Base-by-base conservation (phyloP, 2,888 invertebrate genomes). In the Paralinhomoeus sp. region DNA sequence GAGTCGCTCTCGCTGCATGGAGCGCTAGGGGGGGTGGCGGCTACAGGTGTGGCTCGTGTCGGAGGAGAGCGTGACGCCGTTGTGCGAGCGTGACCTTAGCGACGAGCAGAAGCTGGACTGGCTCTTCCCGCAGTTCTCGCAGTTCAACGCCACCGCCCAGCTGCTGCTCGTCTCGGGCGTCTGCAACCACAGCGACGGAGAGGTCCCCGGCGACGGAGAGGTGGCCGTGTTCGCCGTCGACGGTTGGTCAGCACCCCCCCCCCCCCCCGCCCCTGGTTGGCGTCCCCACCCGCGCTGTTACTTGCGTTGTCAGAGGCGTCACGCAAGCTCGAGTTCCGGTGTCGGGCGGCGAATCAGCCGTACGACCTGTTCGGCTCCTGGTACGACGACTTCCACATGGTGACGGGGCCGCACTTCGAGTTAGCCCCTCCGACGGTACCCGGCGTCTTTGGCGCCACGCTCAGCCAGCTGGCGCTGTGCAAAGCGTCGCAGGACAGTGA, bases 351-450 rank as follows among this genome's bases (percentile, higher is more conserved):
- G 40, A 81, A 80, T 65, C 78, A 78, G 54, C 81, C 82, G 0
- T 81, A 80, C 56, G 81, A 82, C 62, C 76, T 81, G 50, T 81
- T 81, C 65, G 81, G 82, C 12, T 77, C 79, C n/a, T 82, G 81
- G 81, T 80, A 77, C 59, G 78, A 77, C 57, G 77, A 79, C 58
- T 66, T 80, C n/a, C 73, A 75, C 57, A 79, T 79, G 77, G 64
- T 80, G 42, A 78, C 76, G 1, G 75, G 78, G 62, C n/a, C n/a
- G n/a, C n/a, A n/a, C n/a, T n/a, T n/a, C n/a, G n/a, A n/a, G n/a
- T n/a, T n/a, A n/a, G n/a, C n/a, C n/a, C n/a, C n/a, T n/a, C n/a
- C n/a, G n/a, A n/a, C n/a, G n/a, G n/a, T n/a, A n/a, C 27, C 27
- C 7, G 12, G 7, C 5, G 7, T 27, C 7, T 12, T 9, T 12